Percentiles rank a stretch among this genome's conserved stretches.
These are phyloP conservation scores for Propithecus deckenii DNA, from an alignment of 2,797 vertebrate species.

Conservation along the genomic window DNA sequence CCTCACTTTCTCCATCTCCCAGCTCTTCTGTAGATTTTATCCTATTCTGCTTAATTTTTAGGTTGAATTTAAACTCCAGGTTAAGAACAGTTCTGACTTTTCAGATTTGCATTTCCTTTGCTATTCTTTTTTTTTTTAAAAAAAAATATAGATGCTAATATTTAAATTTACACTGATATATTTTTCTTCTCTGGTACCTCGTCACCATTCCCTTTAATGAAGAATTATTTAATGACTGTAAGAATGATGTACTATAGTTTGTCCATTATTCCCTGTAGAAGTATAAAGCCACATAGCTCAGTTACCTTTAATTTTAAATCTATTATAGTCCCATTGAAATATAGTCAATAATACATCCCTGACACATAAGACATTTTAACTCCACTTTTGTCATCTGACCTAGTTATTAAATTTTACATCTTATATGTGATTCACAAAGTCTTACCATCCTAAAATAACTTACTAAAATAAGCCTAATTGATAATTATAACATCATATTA, in stretches of 20 bases:
- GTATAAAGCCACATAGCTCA: background rate
- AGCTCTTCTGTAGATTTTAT: background rate
- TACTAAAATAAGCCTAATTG: background rate
- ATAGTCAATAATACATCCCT: background rate
- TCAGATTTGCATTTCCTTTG: background rate
- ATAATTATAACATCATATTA: background rate
- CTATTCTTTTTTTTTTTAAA: background rate
- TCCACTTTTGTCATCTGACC: background rate
- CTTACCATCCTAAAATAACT: slow-evolving; percentile 9
- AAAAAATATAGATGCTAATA: background rate
- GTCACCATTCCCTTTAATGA: background rate
- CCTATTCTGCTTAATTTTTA: background rate
- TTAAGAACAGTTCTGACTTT: slow-evolving; percentile 16
- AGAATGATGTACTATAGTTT: background rate
- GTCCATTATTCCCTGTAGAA: slow-evolving; percentile 3
- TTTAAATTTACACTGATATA: background rate
- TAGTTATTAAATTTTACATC: slow-evolving; percentile 21
- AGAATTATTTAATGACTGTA: background rate
- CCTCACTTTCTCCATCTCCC: background rate
- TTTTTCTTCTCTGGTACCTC: slow-evolving; percentile 2
- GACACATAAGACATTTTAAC: background rate
- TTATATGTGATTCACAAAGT: background rate
- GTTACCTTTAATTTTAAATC: slow-evolving; percentile 15
- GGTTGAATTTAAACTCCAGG: background rate
- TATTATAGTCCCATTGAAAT: background rate